phyloP scores from a whole-genome alignment of 2,113 vertebrate species.

The Plotosus lineatus region DNA sequence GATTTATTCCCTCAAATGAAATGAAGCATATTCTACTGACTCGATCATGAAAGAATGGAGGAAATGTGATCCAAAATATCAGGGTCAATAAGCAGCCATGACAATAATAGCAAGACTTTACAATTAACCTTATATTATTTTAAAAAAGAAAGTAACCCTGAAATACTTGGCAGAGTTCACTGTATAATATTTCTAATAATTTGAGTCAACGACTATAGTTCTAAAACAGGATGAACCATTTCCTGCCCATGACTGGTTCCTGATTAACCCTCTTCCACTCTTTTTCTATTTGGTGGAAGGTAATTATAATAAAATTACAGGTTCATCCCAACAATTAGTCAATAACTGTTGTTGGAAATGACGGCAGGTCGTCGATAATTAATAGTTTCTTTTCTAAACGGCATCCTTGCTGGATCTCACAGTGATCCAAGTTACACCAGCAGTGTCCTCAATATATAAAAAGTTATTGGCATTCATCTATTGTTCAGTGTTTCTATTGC shows the following conservation, averaged over 20 bases:
- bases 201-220: not conserved
- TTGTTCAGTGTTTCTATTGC: slow-evolving; percentile 11
- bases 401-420: too few species aligned
- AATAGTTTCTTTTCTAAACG: not conserved
- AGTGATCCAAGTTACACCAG: slow-evolving; percentile 1
- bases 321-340: not conserved
- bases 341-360: not conserved
- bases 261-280: not conserved
- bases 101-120: not conserved
- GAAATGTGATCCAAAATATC: not conserved
- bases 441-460: not conserved
- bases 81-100: not conserved
- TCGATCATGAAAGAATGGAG: not conserved
- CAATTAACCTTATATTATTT: not conserved
- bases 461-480: not conserved
- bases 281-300: not conserved
- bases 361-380: not conserved
- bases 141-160: not conserved
- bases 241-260: not conserved
- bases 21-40: not conserved
- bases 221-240: not conserved
- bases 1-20: not conserved
- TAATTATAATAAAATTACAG: not conserved
- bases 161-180: not conserved
- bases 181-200: too few species aligned